A percentile compares a stretch with the other conserved stretches of the same genome.
Evolutionary conservation across 2,113 vertebrate genomes (phyloP).

Genomic region (Anguilla rostrata): DNA sequence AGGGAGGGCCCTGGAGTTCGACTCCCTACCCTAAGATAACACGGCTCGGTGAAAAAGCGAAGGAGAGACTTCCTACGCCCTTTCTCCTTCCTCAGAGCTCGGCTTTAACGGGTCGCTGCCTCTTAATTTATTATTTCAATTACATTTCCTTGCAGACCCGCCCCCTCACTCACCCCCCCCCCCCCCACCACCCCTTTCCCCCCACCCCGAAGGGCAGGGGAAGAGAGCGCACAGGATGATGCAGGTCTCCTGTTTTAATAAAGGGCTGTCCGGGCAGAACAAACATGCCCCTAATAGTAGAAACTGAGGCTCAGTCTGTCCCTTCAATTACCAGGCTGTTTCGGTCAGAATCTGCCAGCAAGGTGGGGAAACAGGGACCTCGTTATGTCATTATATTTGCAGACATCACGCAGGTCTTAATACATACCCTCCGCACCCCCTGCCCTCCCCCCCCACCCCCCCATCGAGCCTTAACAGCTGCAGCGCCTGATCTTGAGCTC

Average conservation of each 20-base stretch:
- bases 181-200: neutral
- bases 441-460: too few relatives aligned
- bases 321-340: neutral
- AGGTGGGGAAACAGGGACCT: neutral
- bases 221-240: neutral
- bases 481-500: too few relatives aligned
- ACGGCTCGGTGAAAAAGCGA: neutral
- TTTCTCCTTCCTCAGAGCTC: constrained; percentile 6
- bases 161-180: too few relatives aligned
- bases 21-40: neutral
- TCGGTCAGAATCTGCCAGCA: neutral
- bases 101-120: constrained; percentile 3
- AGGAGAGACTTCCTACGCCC: neutral
- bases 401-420: neutral
- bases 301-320: neutral
- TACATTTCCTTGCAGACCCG: neutral
- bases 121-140: constrained; percentile 27
- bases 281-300: constrained; percentile 2
- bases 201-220: neutral
- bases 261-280: neutral
- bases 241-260: constrained; percentile 4
- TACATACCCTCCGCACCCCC: neutral
- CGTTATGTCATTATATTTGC: constrained; percentile 2
- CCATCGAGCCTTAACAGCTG: neutral
- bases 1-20: neutral